phyloP scores from a whole-genome alignment of 1,140 invertebrate species.

The Cydia strobilella region DNA sequence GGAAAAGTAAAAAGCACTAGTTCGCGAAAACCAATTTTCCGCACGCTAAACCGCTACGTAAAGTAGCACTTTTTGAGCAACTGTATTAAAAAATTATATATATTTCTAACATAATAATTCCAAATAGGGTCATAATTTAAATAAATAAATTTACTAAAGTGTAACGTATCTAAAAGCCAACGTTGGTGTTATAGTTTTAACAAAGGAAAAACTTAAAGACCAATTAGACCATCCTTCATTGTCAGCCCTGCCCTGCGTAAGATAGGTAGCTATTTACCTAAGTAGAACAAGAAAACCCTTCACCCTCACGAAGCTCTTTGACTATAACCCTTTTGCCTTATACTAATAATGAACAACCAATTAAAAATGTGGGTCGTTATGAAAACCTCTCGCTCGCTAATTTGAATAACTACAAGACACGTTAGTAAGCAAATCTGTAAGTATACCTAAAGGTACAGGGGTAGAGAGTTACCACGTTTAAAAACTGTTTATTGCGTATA shows the following conservation, averaged over 20 bases:
- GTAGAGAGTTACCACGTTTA: too few species aligned
- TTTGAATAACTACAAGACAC: neutral
- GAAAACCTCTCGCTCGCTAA: neutral
- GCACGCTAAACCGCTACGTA: too few species aligned
- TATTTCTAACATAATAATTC: neutral
- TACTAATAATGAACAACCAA: slow-evolving; percentile 22
- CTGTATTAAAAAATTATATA: too few species aligned
- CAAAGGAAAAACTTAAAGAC: neutral
- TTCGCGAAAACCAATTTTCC: too few species aligned
- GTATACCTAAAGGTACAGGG: too few species aligned
- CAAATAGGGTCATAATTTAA: neutral
- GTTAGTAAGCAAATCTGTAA: neutral
- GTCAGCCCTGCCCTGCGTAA: neutral
- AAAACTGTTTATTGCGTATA: too few species aligned
- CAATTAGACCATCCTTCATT: neutral
- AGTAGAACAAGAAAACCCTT: slow-evolving; percentile 19
- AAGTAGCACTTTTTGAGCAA: too few species aligned
- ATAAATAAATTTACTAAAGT: too few species aligned
- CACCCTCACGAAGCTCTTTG: slow-evolving; percentile 1
- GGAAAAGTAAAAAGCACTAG: too few species aligned
- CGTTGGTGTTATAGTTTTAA: neutral
- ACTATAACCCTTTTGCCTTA: slow-evolving; percentile 9
- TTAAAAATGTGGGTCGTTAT: slow-evolving; percentile 20
- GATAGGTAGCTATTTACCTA: neutral
- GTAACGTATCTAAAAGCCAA: too few species aligned